phyloP scores from a whole-genome alignment of 2,888 invertebrate species.

The Gastrophysa polygoni region DNA sequence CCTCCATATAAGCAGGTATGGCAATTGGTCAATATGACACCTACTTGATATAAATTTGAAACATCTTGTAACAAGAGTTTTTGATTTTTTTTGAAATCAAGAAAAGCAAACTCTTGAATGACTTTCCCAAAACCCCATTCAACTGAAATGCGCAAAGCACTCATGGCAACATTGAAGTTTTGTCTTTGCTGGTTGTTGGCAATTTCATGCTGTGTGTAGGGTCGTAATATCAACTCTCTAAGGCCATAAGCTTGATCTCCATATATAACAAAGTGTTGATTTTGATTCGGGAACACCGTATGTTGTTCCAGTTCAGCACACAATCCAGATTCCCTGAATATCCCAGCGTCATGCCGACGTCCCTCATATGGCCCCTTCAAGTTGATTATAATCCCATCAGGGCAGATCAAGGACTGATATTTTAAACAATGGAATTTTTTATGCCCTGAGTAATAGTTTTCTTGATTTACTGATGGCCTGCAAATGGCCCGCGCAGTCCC shows the following conservation, averaged over 20 bases:
- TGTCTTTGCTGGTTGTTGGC: slow-evolving; percentile 1
- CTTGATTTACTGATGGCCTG: slow-evolving; percentile 28
- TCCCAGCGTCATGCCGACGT: slow-evolving; percentile 36
- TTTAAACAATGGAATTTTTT: slow-evolving; percentile 35
- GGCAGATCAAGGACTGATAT: slow-evolving; percentile 37
- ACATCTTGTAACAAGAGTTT: slow-evolving; percentile 31
- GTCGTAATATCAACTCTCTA: slow-evolving; percentile 27
- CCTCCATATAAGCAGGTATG: slow-evolving; percentile 31
- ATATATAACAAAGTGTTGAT: slow-evolving; percentile 30
- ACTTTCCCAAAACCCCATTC: slow-evolving; percentile 36
- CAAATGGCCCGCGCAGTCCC: slow-evolving; percentile 34
- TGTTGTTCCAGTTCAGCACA: slow-evolving; percentile 28
- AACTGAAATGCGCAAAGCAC: no score
- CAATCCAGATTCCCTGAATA: slow-evolving; percentile 33
- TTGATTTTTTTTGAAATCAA: slow-evolving; percentile 37
- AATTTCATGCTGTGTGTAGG: slow-evolving; percentile 20
- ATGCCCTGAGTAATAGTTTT: slow-evolving; percentile 36
- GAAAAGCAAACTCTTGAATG: slow-evolving; percentile 30
- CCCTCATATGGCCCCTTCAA: slow-evolving; percentile 30
- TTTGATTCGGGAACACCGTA: slow-evolving; percentile 12
- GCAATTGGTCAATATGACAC: slow-evolving; percentile 27
- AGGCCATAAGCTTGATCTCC: slow-evolving; percentile 36
- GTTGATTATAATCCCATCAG: slow-evolving; percentile 35
- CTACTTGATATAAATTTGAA: slow-evolving; percentile 20
- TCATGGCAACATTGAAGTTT: no score